These are phyloP conservation scores for Gyrodactylus salaris DNA, from an alignment of 1,140 invertebrate species.

Conservation along the genomic window DNA sequence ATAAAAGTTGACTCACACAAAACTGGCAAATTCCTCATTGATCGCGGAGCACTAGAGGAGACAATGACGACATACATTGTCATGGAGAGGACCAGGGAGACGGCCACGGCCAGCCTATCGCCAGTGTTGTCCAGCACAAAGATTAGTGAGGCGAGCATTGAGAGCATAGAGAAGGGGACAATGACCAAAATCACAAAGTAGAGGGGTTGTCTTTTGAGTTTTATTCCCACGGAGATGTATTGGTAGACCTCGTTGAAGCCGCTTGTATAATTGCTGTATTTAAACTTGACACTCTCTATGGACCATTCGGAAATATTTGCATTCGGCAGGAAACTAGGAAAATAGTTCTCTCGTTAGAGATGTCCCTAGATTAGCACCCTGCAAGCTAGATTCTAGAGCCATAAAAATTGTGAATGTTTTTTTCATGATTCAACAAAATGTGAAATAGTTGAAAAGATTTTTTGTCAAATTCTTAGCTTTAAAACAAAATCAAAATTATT, in stretches of 20 bases:
- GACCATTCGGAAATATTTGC: conserved; percentile 3
- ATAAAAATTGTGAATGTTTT: too few species aligned
- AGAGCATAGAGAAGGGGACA: conserved; percentile 3
- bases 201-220: neutral
- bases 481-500: too few species aligned
- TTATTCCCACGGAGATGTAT: neutral
- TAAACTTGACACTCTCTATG: neutral
- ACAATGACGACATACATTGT: conserved; percentile 7
- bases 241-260: neutral
- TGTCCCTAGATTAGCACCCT: too few species aligned
- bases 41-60: conserved; percentile 1
- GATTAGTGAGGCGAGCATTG: neutral
- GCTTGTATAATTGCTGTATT: neutral
- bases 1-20: neutral
- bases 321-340: conserved; percentile 6
- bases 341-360: too few species aligned
- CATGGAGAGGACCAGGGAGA: conserved; percentile 1
- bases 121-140: conserved; percentile 1
- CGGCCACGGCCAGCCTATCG: neutral
- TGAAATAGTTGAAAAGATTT: too few species aligned
- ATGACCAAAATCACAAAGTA: conserved; percentile 3
- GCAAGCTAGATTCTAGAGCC: too few species aligned
- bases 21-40: conserved; percentile 1
- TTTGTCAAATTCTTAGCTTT: too few species aligned
- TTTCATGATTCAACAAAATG: too few species aligned